Base-by-base conservation (phyloP, 2,113 vertebrate genomes). In the Brienomyrus longianalis region DNA sequence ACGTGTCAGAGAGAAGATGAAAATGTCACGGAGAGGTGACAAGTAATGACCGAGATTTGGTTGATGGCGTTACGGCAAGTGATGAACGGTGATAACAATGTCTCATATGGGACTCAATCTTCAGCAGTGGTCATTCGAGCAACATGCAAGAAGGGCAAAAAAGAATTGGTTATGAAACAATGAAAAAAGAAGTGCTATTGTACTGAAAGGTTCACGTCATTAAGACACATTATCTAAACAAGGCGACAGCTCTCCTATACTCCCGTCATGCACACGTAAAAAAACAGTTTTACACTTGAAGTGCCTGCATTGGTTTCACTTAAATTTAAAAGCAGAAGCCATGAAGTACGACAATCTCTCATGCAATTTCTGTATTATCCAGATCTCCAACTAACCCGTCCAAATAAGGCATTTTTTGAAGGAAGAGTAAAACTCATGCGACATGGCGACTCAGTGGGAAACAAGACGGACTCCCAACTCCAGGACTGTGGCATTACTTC, bases 41-140 rank as follows among this genome's bases (percentile, higher is more conserved):
- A 89, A 94, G 94, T 94, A 94, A 93, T 93, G 94, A 93, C 91
- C 94, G 86, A 90, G 91, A 91, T 93, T 94, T 94, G 87, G 92
- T 94, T 93, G 94, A 95, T 94, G 93, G 92, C 21, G 35, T 92
- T 92, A 89, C 90, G 93, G 92, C 27, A 39, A 86, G 85, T 93
- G 94, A 95, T 91, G 92, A 90, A 94, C 43, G 87, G 90, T 70
- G 1, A 8, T 8, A 88, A 50, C 45, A 92, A 92, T 91, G 80
- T 92, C 92, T 77, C 91, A 92, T 93, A 93, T 92, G 91, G 51
- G 92, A 92, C 91, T 93, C 93, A 92, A 93, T 95, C 92, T 93
- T 90, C 92, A 90, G 92, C 90, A 35, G 15, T 91, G 90, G 93
- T 90, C 94, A 92, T 94, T 94, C 93, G 92, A 89, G 27, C 80